Evolutionary conservation across 2,797 vertebrate species (phyloP), one percentile per base, ranked within the genome.

Genomic region (Chiloscyllium punctatum): DNA sequence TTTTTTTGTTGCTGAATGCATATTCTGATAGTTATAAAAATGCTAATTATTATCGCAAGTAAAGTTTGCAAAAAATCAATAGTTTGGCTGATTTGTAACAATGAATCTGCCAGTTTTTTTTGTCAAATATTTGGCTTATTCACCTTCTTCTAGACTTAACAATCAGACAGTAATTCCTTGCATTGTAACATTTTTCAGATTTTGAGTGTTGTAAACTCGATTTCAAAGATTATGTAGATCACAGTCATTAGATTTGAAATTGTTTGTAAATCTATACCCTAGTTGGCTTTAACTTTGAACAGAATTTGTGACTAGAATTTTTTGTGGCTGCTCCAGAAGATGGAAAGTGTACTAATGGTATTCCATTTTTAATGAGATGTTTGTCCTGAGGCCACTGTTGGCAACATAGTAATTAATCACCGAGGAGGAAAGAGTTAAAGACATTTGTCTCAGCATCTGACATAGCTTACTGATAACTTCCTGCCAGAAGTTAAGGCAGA

Each of bases 401-500:
- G 62, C 66, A 25, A 2, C 53, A 0, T 79, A 74, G 88, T 86
- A 88, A 71, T 96, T 94, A 95, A 9, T 96, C 77, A 95, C 5
- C 53, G 48, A 79, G 96, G 21, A 11, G 53, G 57, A 88, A 95
- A 74, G 69, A 69, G 69, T 71, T 95, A 90, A 74, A 51, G 25
- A 42, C 95, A 72, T 96, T 95, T 95, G 95, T 94, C 96, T 96
- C 57, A 92, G 94, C 96, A 77, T 96, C 77, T 96, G 95, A 96
- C 13, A 27, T 68, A 87, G 91, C 95, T 96, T 96, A 95, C 95
- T 77, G 69, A 90, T 77, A 96, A 74, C 87, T 87, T 96, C 94
- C 95, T 96, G 96, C 96, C 77, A 95, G 95, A 90, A 72, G 30
- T 96, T 95, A 91, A 96, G 86, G 66, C 66, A 7, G n/a, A 96